These are phyloP conservation scores for Lucinisca nassula DNA, from an alignment of 2,888 invertebrate species.

Conservation along the genomic window DNA sequence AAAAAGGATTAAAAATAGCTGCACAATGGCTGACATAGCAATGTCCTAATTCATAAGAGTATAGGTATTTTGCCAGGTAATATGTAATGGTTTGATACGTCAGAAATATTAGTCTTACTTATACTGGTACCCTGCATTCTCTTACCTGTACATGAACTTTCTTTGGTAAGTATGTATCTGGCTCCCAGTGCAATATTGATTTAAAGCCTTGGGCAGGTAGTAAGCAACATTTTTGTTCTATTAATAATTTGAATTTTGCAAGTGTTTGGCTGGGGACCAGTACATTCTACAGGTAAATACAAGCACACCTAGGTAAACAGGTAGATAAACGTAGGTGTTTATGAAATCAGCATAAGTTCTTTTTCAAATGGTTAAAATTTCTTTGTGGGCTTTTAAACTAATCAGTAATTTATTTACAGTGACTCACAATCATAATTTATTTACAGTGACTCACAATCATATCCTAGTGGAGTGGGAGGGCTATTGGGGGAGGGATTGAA, in stretches of 20 bases:
- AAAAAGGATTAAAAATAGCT: neutral
- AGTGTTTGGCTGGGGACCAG: neutral
- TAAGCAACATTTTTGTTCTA: neutral
- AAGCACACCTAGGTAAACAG: constrained; percentile 3
- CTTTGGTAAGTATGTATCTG: neutral
- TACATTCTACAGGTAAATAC: too few relatives aligned
- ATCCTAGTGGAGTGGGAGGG: too few relatives aligned
- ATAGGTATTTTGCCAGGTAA: neutral
- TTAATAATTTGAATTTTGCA: too few relatives aligned
- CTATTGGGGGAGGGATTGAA: too few relatives aligned
- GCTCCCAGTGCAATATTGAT: neutral
- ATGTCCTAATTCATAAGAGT: neutral
- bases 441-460: too few relatives aligned
- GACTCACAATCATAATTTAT: too few relatives aligned
- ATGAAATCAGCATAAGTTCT: too few relatives aligned
- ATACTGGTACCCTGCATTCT: neutral
- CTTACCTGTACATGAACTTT: neutral
- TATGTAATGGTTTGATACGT: neutral
- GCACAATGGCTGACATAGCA: neutral
- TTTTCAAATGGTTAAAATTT: too few relatives aligned
- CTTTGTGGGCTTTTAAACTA: too few relatives aligned
- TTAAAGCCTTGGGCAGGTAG: neutral
- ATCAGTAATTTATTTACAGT: too few relatives aligned
- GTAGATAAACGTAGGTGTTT: constrained; percentile 10
- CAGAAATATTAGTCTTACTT: neutral